Conservation (phyloP, 2,113 vertebrate species). For the Mastomys natalensis region DNA sequence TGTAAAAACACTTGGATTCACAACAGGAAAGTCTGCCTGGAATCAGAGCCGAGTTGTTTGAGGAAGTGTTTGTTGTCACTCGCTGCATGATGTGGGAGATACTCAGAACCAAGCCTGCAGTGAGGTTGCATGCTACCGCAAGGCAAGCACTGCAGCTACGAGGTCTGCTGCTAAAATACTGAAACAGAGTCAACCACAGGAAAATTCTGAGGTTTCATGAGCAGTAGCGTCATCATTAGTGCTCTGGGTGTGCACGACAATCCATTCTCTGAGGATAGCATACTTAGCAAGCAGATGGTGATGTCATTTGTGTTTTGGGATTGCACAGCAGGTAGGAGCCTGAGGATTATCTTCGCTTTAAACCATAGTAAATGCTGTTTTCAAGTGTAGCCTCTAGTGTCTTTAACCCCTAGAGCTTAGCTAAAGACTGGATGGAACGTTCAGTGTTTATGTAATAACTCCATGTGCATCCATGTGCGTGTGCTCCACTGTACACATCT, state of each 20-base stretch:
- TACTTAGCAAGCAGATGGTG: not conserved
- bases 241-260: not conserved
- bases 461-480: too few relatives aligned
- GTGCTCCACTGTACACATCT: too few relatives aligned
- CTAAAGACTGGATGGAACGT: not conserved
- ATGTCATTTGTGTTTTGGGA: not conserved
- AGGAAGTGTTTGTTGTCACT: not conserved
- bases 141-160: not conserved
- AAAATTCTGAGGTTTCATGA: not conserved
- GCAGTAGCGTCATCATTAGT: not conserved
- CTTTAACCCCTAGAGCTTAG: not conserved
- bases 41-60: not conserved
- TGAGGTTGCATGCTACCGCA: not conserved
- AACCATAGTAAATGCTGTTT: not conserved
- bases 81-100: rapidly evolving
- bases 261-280: not conserved
- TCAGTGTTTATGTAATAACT: not conserved
- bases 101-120: not conserved
- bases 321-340: not conserved
- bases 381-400: not conserved
- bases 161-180: constrained; percentile 7
- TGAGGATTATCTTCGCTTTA: not conserved
- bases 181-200: not conserved
- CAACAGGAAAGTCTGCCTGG: not conserved
- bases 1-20: not conserved